A percentile compares a stretch with the other conserved stretches of the same genome.
Conservation (phyloP, 2,113 vertebrate species). For the Rhinopomastus cyanomelas region DNA sequence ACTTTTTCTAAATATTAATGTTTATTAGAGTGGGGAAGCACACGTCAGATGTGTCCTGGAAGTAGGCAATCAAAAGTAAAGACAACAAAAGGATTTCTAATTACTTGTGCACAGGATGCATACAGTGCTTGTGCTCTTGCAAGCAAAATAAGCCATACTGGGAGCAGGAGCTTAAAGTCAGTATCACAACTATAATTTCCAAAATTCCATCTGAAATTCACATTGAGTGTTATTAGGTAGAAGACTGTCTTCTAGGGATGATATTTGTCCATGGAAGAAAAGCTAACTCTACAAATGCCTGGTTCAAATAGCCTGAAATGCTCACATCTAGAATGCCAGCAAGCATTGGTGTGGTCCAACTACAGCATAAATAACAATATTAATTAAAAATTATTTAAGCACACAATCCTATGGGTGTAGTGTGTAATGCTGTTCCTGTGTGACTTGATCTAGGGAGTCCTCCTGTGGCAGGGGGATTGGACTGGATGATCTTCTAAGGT, state of each 20-base stretch:
- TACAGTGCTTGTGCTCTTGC: not conserved
- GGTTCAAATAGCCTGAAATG: not conserved
- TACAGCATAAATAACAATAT: not conserved
- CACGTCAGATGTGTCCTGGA: not conserved
- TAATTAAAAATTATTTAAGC: not conserved
- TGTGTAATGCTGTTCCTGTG: not conserved
- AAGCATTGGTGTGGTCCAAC: not conserved
- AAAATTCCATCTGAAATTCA: constrained; percentile 25
- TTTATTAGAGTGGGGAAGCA: not conserved
- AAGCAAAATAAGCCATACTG: not conserved
- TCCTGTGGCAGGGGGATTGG: too few relatives aligned
- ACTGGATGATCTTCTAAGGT: too few relatives aligned
- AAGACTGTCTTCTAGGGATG: not conserved
- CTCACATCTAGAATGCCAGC: not conserved
- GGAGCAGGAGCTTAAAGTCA: not conserved
- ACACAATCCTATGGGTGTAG: not conserved
- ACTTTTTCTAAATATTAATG: not conserved
- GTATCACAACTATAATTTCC: not conserved
- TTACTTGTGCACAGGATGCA: not conserved
- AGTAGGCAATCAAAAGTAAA: constrained; percentile 18
- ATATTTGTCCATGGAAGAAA: not conserved
- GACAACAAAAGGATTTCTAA: not conserved
- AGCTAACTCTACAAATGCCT: not conserved
- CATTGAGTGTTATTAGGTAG: not conserved
- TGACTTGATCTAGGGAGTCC: too few relatives aligned